phyloP scores from a whole-genome alignment of 2,888 invertebrate genomes.

The Corythucha ciliata region DNA sequence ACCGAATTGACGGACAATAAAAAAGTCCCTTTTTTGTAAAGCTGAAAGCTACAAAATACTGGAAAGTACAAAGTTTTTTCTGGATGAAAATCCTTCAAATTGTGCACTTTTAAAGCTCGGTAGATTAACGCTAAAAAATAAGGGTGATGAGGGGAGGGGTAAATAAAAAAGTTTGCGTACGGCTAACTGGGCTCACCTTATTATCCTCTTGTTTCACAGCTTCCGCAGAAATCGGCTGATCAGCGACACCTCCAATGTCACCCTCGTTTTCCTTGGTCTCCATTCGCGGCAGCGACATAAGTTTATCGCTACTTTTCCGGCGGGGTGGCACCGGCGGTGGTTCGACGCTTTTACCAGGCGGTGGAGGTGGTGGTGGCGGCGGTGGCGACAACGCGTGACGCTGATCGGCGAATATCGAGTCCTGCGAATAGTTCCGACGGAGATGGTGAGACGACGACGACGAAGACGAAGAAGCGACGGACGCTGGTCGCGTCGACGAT shows the following conservation, averaged over 20 bases:
- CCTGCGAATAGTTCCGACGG: conserved; percentile 11
- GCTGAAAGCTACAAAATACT: too few relatives aligned
- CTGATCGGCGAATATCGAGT: conserved; percentile 17
- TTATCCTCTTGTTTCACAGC: conserved; percentile 15
- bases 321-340: conserved; percentile 38
- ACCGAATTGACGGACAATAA: too few relatives aligned
- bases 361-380: conserved; percentile 2
- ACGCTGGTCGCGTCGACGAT: conserved; percentile 24
- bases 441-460: neutral
- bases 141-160: too few relatives aligned
- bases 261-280: conserved; percentile 20
- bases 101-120: too few relatives aligned
- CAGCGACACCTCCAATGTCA: too few relatives aligned
- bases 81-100: too few relatives aligned
- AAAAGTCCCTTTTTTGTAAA: too few relatives aligned
- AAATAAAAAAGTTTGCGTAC: too few relatives aligned
- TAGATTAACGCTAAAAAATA: too few relatives aligned
- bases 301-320: conserved; percentile 35
- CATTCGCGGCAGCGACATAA: conserved; percentile 20
- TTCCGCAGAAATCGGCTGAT: neutral
- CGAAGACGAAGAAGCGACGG: conserved; percentile 3
- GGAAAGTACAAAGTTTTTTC: too few relatives aligned
- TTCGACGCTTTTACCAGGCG: conserved; percentile 19
- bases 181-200: conserved; percentile 19
- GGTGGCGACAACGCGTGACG: too few relatives aligned